Conservation (phyloP, 2,113 vertebrate genomes). For the Cottus gobio region DNA sequence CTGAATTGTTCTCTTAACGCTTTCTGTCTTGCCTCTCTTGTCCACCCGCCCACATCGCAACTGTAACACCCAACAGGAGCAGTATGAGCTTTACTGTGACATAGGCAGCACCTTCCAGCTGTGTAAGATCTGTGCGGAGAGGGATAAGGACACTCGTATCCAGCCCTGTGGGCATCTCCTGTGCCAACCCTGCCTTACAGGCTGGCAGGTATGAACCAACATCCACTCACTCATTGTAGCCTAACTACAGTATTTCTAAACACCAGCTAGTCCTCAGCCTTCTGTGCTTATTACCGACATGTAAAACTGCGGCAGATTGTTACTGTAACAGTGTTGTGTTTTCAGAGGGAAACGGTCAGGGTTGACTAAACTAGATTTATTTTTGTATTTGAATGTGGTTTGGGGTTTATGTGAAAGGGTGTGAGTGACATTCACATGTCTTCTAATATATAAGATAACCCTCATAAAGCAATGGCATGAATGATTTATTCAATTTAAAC, state of each 20-base stretch:
- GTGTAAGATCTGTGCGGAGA: slow-evolving; percentile 91
- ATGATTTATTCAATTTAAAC: background rate
- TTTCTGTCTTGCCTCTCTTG: slow-evolving; percentile 3
- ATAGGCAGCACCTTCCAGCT: slow-evolving; percentile 90
- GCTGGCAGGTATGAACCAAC: slow-evolving; percentile 83
- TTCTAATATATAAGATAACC: background rate
- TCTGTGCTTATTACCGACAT: background rate
- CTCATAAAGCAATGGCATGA: background rate
- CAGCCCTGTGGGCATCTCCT: slow-evolving; percentile 91
- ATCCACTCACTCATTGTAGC: background rate
- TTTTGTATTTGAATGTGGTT: slow-evolving; percentile 56
- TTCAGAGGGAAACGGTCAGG: slow-evolving; percentile 25
- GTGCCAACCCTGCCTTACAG: slow-evolving; percentile 84
- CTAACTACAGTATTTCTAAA: background rate
- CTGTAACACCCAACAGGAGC: slow-evolving; percentile 79
- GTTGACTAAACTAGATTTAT: background rate
- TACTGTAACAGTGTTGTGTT: slow-evolving; percentile 1
- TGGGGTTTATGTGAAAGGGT: slow-evolving; percentile 23
- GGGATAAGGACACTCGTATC: slow-evolving; percentile 87
- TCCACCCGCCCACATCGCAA: background rate
- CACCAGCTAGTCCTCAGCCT: background rate
- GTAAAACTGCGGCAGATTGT: background rate
- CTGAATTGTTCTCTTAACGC: background rate
- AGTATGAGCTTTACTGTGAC: slow-evolving; percentile 90
- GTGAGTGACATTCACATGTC: background rate